A percentile compares a stretch with the other conserved stretches of the same genome.
Conservation (phyloP, 1,140 invertebrate species). For the Melitaea cinxia region DNA sequence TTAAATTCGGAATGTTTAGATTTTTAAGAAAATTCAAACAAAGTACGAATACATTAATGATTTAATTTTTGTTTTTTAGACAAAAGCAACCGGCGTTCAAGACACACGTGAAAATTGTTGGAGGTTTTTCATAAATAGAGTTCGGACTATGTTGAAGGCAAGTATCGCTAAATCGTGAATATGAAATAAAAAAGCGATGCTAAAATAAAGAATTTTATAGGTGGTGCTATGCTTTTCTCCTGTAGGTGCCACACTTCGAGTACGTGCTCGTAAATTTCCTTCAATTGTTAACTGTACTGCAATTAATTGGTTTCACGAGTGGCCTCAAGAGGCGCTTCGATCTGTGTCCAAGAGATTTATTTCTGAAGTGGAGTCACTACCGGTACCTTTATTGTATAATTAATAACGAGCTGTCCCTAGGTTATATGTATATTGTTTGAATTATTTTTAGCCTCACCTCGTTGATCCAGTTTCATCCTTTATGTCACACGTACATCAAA, state of each 20-base stretch:
- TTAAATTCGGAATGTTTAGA: no score
- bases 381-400: constrained; percentile 80
- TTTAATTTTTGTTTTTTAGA: constrained; percentile 47
- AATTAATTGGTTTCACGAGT: constrained; percentile 98
- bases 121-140: constrained; percentile 96
- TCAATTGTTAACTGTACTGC: constrained; percentile 96
- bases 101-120: constrained; percentile 97
- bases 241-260: constrained; percentile 91
- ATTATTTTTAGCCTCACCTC: constrained; percentile 79
- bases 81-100: constrained; percentile 88
- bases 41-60: no score
- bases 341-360: constrained; percentile 94
- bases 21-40: no score
- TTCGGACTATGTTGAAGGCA: constrained; percentile 87
- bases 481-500: constrained; percentile 95
- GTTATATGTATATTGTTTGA: no score
- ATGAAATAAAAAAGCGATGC: background rate
- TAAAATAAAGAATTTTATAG: constrained; percentile 36
- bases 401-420: no score
- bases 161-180: background rate
- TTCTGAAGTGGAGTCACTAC: constrained; percentile 87
- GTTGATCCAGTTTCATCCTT: constrained; percentile 89
- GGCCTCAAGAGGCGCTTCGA: constrained; percentile 94
- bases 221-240: constrained; percentile 96
- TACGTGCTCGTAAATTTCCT: constrained; percentile 95